These are phyloP conservation scores for Halcyon senegalensis DNA, from an alignment of 2,113 vertebrate species.

Conservation along the genomic window DNA sequence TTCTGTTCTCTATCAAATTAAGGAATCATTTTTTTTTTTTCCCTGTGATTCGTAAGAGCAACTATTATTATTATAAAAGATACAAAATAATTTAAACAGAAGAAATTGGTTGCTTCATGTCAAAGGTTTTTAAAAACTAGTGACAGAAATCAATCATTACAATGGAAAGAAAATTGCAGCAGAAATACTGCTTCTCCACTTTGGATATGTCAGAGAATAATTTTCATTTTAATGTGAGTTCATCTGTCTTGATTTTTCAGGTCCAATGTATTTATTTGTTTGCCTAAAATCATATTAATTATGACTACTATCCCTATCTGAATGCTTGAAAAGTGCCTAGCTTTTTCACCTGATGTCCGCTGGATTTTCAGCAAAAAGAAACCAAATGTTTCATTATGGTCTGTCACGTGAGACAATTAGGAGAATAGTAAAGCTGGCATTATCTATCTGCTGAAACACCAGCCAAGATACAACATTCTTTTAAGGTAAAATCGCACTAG, in stretches of 20 bases:
- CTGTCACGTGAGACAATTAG: background rate
- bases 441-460: background rate
- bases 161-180: slow-evolving; percentile 17
- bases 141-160: slow-evolving; percentile 4
- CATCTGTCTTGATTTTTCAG: background rate
- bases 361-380: background rate
- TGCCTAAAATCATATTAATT: background rate
- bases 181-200: slow-evolving; percentile 10
- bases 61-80: slow-evolving; percentile 37
- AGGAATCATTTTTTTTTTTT: background rate
- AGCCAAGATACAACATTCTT: background rate
- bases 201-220: slow-evolving; percentile 42
- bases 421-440: background rate
- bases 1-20: slow-evolving; percentile 7
- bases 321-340: background rate
- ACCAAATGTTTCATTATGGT: background rate
- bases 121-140: slow-evolving; percentile 38
- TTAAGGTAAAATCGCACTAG: background rate
- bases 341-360: background rate
- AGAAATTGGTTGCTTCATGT: slow-evolving; percentile 21
- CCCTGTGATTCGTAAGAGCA: background rate
- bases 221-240: background rate
- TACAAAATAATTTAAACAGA: slow-evolving; percentile 38
- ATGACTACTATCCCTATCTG: background rate
- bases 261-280: slow-evolving; percentile 12